Evolutionary conservation across 1,140 invertebrate species (phyloP).

Genomic region (Apis cerana): DNA sequence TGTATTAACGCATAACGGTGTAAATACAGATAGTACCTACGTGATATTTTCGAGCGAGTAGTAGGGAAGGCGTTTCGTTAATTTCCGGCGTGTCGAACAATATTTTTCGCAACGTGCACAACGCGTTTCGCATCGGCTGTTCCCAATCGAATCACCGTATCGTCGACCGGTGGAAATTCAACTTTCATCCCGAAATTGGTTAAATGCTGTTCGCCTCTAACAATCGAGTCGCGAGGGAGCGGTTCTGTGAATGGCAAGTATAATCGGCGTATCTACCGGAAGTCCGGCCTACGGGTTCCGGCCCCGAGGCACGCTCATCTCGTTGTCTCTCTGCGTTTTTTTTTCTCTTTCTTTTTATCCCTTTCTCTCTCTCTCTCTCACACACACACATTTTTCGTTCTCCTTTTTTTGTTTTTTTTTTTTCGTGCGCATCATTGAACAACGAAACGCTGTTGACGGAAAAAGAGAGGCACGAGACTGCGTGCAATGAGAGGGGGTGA

Average conservation of each 20-base stretch:
- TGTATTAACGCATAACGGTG: background rate
- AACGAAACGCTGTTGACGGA: slow-evolving; percentile 40
- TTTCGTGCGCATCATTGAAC: slow-evolving; percentile 43
- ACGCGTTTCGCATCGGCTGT: slow-evolving; percentile 23
- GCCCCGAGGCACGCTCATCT: slow-evolving; percentile 68
- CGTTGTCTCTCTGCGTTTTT: slow-evolving; percentile 56
- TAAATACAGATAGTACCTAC: background rate
- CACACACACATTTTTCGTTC: background rate
- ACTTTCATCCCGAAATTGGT: slow-evolving; percentile 60
- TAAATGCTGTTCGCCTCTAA: slow-evolving; percentile 43
- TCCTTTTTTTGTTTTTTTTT: slow-evolving; percentile 52
- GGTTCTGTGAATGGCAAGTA: slow-evolving; percentile 71
- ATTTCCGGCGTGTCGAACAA: slow-evolving; percentile 18
- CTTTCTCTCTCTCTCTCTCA: slow-evolving; percentile 33
- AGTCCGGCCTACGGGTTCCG: slow-evolving; percentile 81
- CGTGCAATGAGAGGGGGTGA: background rate
- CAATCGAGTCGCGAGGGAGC: slow-evolving; percentile 64
- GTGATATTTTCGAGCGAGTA: background rate
- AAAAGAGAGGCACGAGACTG: slow-evolving; percentile 39
- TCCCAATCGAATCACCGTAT: slow-evolving; percentile 38
- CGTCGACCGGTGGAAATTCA: slow-evolving; percentile 43
- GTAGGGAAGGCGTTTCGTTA: slow-evolving; percentile 6
- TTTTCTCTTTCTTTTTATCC: slow-evolving; percentile 50
- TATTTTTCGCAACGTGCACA: slow-evolving; percentile 8
- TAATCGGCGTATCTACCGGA: slow-evolving; percentile 79